Evolutionary conservation across 1,140 invertebrate genomes (phyloP).

Genomic region (Potamilus streckersoni): DNA sequence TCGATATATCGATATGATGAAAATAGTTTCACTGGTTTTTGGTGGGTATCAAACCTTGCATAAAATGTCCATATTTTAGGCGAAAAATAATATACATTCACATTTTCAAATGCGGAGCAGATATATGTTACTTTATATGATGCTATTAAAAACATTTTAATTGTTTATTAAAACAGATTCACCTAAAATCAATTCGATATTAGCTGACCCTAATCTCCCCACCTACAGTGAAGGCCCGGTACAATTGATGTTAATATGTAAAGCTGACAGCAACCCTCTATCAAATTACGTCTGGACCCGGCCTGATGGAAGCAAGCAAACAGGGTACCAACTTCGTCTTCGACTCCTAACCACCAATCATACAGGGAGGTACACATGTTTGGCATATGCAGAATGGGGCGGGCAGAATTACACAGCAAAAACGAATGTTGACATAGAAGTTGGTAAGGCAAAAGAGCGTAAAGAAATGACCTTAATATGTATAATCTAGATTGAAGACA

Average conservation of each 20-base stretch:
- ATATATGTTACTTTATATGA: no score
- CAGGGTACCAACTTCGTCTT: not conserved
- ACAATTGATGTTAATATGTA: conserved; percentile 9
- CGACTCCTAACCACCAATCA: not conserved
- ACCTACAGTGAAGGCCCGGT: conserved; percentile 1
- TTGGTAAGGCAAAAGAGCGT: conserved; percentile 25
- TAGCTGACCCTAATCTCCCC: not conserved
- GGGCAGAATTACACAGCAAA: conserved; percentile 3
- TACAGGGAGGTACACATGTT: conserved; percentile 8
- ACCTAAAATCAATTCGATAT: not conserved
- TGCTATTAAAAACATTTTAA: no score
- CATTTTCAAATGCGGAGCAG: no score
- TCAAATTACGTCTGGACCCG: conserved; percentile 3
- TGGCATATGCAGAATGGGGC: conserved; percentile 6
- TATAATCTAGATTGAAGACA: no score
- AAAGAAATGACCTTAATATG: no score
- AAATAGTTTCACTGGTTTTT: no score
- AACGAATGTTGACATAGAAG: not conserved
- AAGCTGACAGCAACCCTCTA: not conserved
- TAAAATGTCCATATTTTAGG: no score
- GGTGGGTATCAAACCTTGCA: no score
- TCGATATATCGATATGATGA: no score
- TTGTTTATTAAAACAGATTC: not conserved
- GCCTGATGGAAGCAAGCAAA: not conserved
- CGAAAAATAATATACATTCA: no score